Base-by-base conservation (phyloP, 2,797 vertebrate species). In the Scolopax bukidnonensis region DNA sequence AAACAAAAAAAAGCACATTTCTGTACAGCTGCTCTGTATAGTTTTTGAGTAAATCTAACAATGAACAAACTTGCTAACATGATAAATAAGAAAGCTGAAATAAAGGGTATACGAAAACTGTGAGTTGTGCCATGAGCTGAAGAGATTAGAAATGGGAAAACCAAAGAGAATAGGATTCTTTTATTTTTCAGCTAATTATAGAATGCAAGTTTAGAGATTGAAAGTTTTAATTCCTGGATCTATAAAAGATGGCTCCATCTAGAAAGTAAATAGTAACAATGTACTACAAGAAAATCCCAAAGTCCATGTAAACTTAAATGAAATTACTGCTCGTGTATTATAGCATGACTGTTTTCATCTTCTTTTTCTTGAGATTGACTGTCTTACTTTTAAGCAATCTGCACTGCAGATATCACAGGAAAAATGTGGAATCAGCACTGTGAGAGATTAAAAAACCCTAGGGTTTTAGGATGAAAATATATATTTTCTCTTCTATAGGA, bases 251-350 rank as follows among this genome's bases (percentile, higher is more conserved):
- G 1, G n/a, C 4, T 54, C n/a, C 9, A 30, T n/a, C 19, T 69
- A 50, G 24, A 93, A 94, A 65, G 3, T 3, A 74, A 78, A 80
- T 20, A 69, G 2, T 7, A 84, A 84, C 74, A 81, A 67, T 6
- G 1, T 21, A 28, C 4, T 53, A n/a, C 4, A 10, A 64, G 64
- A 77, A 45, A 43, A 13, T 0, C 1, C 3, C 3, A 14, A 47
- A 43, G 17, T 23, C 18, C 19, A 40, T 30, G 12, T 4, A 73
- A 76, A 54, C 56, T 91, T 57, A 32, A 91, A 75, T 2, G 4
- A 82, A 84, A 53, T 60, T 50, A 43, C 32, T 47, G 10, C 11
- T 68, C 12, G 68, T 32, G 1, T 40, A 51, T 61, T 78, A 69
- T 64, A 64, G 10, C 7, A 90, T 63, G 12, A 4, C 33, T 57